phyloP scores from a whole-genome alignment of 2,888 invertebrate species.

The Lasius fuliginosus region DNA sequence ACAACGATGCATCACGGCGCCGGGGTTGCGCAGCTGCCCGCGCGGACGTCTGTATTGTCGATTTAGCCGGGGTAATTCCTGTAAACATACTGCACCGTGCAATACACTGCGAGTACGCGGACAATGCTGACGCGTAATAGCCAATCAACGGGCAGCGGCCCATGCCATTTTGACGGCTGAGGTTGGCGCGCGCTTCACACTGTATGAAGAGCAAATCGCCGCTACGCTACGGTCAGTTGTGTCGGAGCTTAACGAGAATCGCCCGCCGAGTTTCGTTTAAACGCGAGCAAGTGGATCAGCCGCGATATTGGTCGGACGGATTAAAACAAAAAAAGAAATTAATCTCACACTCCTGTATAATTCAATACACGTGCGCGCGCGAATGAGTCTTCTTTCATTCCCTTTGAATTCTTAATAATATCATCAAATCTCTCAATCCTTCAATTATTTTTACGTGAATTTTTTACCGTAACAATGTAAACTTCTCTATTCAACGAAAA shows the following conservation, averaged over 20 bases:
- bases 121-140: conserved; percentile 57
- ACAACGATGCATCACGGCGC: conserved; percentile 40
- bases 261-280: conserved; percentile 14
- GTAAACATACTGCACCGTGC: conserved; percentile 43
- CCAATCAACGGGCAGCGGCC: conserved; percentile 51
- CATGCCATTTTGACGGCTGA: conserved; percentile 50
- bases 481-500: background rate
- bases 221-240: background rate
- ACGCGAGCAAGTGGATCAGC: conserved; percentile 5
- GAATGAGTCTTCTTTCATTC: background rate
- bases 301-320: background rate
- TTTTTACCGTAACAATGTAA: background rate
- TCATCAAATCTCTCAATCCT: background rate
- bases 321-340: background rate
- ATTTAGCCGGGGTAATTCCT: conserved; percentile 45
- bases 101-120: conserved; percentile 43
- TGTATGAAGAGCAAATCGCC: conserved; percentile 49
- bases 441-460: background rate
- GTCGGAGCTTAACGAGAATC: conserved; percentile 36
- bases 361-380: background rate
- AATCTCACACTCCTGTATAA: background rate
- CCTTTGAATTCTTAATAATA: background rate
- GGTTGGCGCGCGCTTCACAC: conserved; percentile 24
- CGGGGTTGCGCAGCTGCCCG: conserved; percentile 9
- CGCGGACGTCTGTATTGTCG: conserved; percentile 33